Evolutionary conservation across 2,888 invertebrate genomes (phyloP).

Genomic region (Aplocera efformata): DNA sequence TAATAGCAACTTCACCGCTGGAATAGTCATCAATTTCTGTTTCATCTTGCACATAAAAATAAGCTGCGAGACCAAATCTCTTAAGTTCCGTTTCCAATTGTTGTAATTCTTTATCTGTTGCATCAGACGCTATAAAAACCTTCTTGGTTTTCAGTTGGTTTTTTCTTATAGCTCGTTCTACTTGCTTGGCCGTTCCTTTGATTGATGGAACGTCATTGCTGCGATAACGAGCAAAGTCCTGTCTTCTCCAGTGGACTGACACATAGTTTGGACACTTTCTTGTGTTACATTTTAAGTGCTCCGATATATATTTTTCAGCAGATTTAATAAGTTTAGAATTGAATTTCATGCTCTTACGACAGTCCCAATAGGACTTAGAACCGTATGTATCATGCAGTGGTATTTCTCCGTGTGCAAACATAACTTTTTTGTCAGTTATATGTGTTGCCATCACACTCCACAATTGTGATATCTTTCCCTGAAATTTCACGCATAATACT

Average conservation of each 20-base stretch:
- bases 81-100: constrained; percentile 67
- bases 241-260: constrained; percentile 91
- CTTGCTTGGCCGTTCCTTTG: constrained; percentile 87
- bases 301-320: constrained; percentile 82
- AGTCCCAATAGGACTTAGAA: constrained; percentile 89
- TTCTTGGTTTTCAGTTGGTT: constrained; percentile 54
- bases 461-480: constrained; percentile 86
- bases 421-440: constrained; percentile 72
- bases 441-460: constrained; percentile 77
- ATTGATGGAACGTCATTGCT: constrained; percentile 88
- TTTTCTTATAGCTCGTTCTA: constrained; percentile 80
- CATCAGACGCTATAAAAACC: constrained; percentile 94
- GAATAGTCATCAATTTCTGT: constrained; percentile 76
- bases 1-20: constrained; percentile 94
- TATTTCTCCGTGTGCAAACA: constrained; percentile 91
- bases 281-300: constrained; percentile 46
- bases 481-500: constrained; percentile 89
- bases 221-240: constrained; percentile 91
- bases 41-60: constrained; percentile 60
- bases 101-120: constrained; percentile 78
- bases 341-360: constrained; percentile 95
- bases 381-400: constrained; percentile 94
- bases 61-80: constrained; percentile 46
- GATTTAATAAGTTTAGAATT: constrained; percentile 82
- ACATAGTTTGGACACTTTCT: constrained; percentile 85